Base-by-base conservation (phyloP, 2,888 invertebrate species). In the Endomychus coccineus region DNA sequence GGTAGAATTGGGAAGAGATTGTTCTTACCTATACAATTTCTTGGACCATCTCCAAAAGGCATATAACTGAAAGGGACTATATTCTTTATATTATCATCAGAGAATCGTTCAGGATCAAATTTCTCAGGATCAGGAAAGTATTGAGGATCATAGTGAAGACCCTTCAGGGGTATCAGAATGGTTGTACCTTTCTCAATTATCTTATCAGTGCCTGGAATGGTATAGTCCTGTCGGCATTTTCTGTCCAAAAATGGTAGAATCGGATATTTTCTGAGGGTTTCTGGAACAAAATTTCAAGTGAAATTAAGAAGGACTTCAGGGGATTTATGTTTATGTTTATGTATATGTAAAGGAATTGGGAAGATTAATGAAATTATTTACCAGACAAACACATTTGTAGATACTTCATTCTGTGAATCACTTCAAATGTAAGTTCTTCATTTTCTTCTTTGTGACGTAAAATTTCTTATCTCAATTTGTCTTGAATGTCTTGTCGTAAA, bases 341-440 rank as follows among this genome's bases (percentile, higher is more conserved):
- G n/a, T n/a, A n/a, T n/a, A n/a, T n/a, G n/a, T n/a, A n/a, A n/a
- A n/a, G n/a, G n/a, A n/a, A n/a, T n/a, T n/a, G n/a, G n/a, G n/a
- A n/a, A n/a, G n/a, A n/a, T n/a, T n/a, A n/a, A n/a, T n/a, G n/a
- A n/a, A n/a, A n/a, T n/a, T n/a, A n/a, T n/a, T n/a, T n/a, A n/a
- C n/a, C n/a, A n/a, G n/a, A n/a, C n/a, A n/a, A n/a, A n/a, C n/a
- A n/a, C 70, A 70, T 71, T 48, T 75, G 72, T 62, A 77, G 67
- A 50, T 76, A 77, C 1, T 59, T 65, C 59, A 77, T 59, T 42
- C 72, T 69, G 41, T 69, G 66, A 1, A 77, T 50, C 12, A 67
- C 58, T 27, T 76, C 74, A 27, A 74, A 74, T 1, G 63, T 69
- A 17, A 75, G 46, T n/a, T n/a, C n/a, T 1, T 67, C 69, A 0